phyloP scores from a whole-genome alignment of 2,888 invertebrate genomes.

The Drosophila prolongata region DNA sequence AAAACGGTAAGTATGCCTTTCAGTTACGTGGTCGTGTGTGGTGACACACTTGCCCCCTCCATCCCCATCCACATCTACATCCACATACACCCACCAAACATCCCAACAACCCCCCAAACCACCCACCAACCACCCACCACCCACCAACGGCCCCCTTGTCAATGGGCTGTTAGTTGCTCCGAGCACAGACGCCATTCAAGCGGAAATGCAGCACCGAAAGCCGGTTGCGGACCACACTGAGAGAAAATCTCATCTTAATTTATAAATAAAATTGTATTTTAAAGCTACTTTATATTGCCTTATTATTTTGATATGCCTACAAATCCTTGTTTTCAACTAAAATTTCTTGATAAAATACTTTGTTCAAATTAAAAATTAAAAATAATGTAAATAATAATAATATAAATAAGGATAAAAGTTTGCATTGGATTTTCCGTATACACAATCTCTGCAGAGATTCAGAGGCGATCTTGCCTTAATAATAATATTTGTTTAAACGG shows the following conservation, averaged over 20 bases:
- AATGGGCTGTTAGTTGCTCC: constrained; percentile 65
- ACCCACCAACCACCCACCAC: background rate
- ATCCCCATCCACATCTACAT: background rate
- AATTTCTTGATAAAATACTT: too few species aligned
- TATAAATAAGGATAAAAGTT: too few species aligned
- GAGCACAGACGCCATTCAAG: constrained; percentile 74
- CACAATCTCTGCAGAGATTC: too few species aligned
- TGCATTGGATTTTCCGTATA: too few species aligned
- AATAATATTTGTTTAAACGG: too few species aligned
- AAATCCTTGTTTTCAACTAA: too few species aligned
- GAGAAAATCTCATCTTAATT: background rate
- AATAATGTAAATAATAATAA: too few species aligned
- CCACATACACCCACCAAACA: background rate
- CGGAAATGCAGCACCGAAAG: constrained; percentile 78
- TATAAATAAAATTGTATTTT: background rate
- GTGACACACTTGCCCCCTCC: constrained; percentile 47
- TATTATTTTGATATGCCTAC: too few species aligned
- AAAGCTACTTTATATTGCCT: too few species aligned
- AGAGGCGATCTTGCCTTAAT: too few species aligned
- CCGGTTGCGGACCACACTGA: constrained; percentile 23
- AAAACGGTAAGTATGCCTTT: constrained; percentile 72
- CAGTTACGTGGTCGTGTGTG: constrained; percentile 54
- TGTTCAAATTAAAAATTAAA: too few species aligned
- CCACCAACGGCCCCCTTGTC: constrained; percentile 32
- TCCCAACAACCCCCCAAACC: constrained; percentile 6